Evolutionary conservation across 2,888 invertebrate genomes (phyloP).

Genomic region (Ceriagrion tenellum): DNA sequence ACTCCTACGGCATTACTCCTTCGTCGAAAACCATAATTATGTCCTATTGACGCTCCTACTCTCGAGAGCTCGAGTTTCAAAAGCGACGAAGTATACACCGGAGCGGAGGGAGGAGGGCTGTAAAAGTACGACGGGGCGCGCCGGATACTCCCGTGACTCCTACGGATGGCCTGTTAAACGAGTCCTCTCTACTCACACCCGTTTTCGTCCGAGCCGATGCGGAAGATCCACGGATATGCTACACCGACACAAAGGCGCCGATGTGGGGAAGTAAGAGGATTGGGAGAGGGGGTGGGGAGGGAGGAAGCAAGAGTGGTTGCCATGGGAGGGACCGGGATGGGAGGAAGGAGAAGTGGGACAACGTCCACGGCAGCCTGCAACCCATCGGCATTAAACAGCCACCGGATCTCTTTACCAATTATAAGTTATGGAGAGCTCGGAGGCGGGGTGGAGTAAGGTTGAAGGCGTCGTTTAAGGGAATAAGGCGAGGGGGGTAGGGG

Average conservation of each 20-base stretch:
- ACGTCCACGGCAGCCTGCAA: background rate
- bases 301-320: background rate
- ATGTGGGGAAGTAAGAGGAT: background rate
- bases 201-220: background rate
- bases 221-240: background rate
- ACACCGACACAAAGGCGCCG: background rate
- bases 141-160: background rate
- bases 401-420: slow-evolving; percentile 60
- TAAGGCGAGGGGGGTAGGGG: background rate
- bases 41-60: background rate
- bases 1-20: too few species aligned
- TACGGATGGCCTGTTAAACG: background rate
- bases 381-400: slow-evolving; percentile 49
- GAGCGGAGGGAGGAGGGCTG: background rate
- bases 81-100: background rate
- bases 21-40: background rate
- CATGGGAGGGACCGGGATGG: background rate
- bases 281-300: background rate
- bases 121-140: background rate
- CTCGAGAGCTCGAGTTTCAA: background rate
- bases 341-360: background rate
- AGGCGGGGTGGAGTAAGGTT: background rate
- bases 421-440: slow-evolving; percentile 40
- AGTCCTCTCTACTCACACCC: background rate
- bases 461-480: too few species aligned